Evolutionary conservation across 2,797 vertebrate species (phyloP).

Genomic region (Benthosema pterotum): DNA sequence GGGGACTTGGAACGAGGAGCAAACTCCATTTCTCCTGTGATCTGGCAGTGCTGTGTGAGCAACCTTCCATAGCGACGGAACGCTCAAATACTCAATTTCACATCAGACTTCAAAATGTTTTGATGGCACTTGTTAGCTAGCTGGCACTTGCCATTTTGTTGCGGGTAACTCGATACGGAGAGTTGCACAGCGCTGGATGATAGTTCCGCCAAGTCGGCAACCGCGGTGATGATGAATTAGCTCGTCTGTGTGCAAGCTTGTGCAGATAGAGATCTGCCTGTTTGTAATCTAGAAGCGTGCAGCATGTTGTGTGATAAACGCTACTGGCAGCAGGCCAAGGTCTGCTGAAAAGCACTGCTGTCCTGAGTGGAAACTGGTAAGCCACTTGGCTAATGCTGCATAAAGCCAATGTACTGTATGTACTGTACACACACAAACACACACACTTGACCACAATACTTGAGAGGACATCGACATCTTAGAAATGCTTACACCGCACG

Average conservation of each 20-base stretch:
- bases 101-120: not conserved
- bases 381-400: constrained; percentile 5
- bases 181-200: constrained; percentile 20
- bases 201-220: constrained; percentile 3
- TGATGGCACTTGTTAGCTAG: not conserved
- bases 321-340: not conserved
- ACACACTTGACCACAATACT: not conserved
- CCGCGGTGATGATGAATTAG: constrained; percentile 15
- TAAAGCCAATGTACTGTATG: not conserved
- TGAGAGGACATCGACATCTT: too few species aligned
- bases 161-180: not conserved
- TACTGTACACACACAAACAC: constrained; percentile 7
- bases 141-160: not conserved
- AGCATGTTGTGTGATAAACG: constrained; percentile 5
- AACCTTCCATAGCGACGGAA: not conserved
- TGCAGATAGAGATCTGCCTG: constrained; percentile 25
- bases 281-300: constrained; percentile 9
- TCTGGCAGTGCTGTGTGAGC: not conserved
- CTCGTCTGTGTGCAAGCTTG: constrained; percentile 7
- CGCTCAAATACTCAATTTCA: not conserved
- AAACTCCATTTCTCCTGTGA: too few species aligned
- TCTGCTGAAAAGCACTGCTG: not conserved
- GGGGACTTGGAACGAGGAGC: too few species aligned
- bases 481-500: too few species aligned
- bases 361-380: not conserved